These are phyloP conservation scores for Boleophthalmus pectinirostris DNA, from an alignment of 2,113 vertebrate species.

Conservation along the genomic window DNA sequence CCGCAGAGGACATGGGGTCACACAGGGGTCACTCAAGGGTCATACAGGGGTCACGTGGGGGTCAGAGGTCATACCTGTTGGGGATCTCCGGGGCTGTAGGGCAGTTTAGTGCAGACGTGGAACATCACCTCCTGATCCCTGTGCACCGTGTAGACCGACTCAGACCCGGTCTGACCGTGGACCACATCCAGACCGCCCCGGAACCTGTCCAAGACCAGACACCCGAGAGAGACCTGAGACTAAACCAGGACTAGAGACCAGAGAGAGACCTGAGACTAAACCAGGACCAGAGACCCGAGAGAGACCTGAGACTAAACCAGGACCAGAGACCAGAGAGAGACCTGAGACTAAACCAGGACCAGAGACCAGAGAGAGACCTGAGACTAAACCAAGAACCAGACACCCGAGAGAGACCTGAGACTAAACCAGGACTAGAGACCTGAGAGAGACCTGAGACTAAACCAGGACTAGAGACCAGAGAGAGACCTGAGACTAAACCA, in stretches of 20 bases:
- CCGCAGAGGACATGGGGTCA: too few relatives aligned
- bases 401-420: constrained; percentile 70
- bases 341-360: too few relatives aligned
- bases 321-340: too few relatives aligned
- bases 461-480: too few relatives aligned
- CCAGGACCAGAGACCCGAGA: constrained; percentile 82
- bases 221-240: constrained; percentile 68
- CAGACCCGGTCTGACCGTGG: constrained; percentile 90
- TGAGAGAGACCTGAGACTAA: constrained; percentile 18
- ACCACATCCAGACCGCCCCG: constrained; percentile 93
- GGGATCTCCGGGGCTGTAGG: constrained; percentile 88
- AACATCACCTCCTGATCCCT: constrained; percentile 95
- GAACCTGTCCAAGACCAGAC: constrained; percentile 78
- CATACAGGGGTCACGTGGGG: too few relatives aligned
- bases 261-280: constrained; percentile 43
- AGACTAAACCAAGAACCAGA: constrained; percentile 88
- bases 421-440: constrained; percentile 86
- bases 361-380: background rate
- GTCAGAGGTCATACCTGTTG: constrained; percentile 82
- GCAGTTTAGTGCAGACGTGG: constrained; percentile 94
- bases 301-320: too few relatives aligned
- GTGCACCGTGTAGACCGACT: constrained; percentile 92
- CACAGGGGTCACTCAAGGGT: too few relatives aligned
- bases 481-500: constrained; percentile 88
- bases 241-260: constrained; percentile 83